These are phyloP conservation scores for Penaeus monodon DNA, from an alignment of 2,888 invertebrate species.

Conservation along the genomic window DNA sequence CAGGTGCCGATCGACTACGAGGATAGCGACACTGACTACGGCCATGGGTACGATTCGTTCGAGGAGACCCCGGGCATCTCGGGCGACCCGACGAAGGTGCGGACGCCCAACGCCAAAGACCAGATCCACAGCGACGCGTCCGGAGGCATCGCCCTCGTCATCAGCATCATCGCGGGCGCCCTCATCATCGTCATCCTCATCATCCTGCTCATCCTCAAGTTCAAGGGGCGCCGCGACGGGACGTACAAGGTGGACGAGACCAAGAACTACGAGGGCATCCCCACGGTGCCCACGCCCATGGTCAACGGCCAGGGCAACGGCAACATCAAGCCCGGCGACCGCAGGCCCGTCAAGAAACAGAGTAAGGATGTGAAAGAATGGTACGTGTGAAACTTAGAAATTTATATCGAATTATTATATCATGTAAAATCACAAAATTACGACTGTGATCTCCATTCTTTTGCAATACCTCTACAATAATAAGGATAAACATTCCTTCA, in stretches of 20 bases:
- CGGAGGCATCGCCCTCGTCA: slow-evolving; percentile 74
- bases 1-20: slow-evolving; percentile 68
- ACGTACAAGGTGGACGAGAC: slow-evolving; percentile 93
- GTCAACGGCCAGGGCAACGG: slow-evolving; percentile 64
- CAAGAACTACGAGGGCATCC: slow-evolving; percentile 70
- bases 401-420: slow-evolving; percentile 56
- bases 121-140: slow-evolving; percentile 68
- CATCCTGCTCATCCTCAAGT: slow-evolving; percentile 89
- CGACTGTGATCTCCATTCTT: slow-evolving; percentile 62
- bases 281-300: slow-evolving; percentile 68
- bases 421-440: slow-evolving; percentile 56
- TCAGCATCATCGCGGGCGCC: slow-evolving; percentile 91
- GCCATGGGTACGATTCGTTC: slow-evolving; percentile 66
- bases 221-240: slow-evolving; percentile 86
- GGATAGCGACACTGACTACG: slow-evolving; percentile 67
- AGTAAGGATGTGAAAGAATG: slow-evolving; percentile 94
- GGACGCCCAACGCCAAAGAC: slow-evolving; percentile 69
- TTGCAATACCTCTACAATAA: slow-evolving; percentile 59
- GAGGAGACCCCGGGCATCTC: slow-evolving; percentile 67
- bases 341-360: slow-evolving; percentile 68
- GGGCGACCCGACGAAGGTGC: slow-evolving; percentile 5
- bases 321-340: slow-evolving; percentile 81
- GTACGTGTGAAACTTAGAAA: slow-evolving; percentile 79
- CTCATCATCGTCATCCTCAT: slow-evolving; percentile 91
- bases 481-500: slow-evolving; percentile 44